Evolutionary conservation across 2,888 invertebrate species (phyloP).

Genomic region (Margaritifera margaritifera): DNA sequence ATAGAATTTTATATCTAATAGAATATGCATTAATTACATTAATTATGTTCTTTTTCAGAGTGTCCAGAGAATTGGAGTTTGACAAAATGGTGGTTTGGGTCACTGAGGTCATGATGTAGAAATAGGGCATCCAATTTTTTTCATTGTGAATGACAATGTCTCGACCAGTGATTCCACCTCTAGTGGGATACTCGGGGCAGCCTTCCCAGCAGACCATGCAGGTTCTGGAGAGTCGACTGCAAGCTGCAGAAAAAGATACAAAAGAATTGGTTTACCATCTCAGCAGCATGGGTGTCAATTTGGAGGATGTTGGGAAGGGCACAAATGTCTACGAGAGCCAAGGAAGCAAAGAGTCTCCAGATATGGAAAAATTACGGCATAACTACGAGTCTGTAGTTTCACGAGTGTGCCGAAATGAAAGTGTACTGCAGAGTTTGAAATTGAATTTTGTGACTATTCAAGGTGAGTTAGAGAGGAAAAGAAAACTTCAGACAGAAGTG

Average conservation of each 20-base stretch:
- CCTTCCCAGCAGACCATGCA: constrained; percentile 51
- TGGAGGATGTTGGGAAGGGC: constrained; percentile 10
- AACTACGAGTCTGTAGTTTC: constrained; percentile 55
- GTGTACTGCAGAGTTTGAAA: constrained; percentile 63
- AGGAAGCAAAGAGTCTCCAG: constrained; percentile 30
- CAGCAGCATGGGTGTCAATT: constrained; percentile 44
- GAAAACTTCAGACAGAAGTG: constrained; percentile 45
- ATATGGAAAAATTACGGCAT: constrained; percentile 42
- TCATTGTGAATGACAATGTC: too few species aligned
- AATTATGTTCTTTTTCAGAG: too few species aligned
- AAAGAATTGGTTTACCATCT: constrained; percentile 54
- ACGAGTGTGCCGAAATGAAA: constrained; percentile 65
- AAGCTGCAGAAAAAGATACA: constrained; percentile 57
- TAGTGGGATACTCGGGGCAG: constrained; percentile 19
- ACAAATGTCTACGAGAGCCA: constrained; percentile 13
- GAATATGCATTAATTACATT: too few species aligned
- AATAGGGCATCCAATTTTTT: too few species aligned
- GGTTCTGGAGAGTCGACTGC: constrained; percentile 51
- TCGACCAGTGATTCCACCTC: constrained; percentile 49
- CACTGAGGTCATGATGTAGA: too few species aligned
- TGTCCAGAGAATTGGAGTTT: too few species aligned
- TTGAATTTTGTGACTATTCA: constrained; percentile 58
- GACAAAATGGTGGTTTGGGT: too few species aligned
- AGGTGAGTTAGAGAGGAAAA: constrained; percentile 52
- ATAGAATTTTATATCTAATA: too few species aligned